Evolutionary conservation across 2,888 invertebrate species (phyloP), one percentile per base, ranked within the genome.

Genomic region (Leptothorax acervorum): DNA sequence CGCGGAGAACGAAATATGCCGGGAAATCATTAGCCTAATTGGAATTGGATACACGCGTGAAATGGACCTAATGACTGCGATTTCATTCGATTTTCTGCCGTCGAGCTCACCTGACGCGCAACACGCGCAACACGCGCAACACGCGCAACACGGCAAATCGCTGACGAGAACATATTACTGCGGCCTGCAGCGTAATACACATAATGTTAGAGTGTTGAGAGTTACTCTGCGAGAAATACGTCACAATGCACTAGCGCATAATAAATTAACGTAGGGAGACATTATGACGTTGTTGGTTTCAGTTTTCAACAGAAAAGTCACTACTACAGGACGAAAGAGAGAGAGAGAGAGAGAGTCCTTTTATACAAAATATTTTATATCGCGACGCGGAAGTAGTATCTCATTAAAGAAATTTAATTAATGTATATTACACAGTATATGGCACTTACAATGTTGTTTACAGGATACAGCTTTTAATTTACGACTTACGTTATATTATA

Each of bases 11-110:
- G 70, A 70, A 60, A 70, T 65, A 75, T 70, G 70, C 74, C 45
- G 51, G 39, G 42, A 86, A 86, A 87, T 89, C 89, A 87, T 89
- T 87, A 89, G 85, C 83, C 83, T 88, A 84, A 89, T 89, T 89
- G 89, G 78, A 85, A 89, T 81, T 76, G 89, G 63, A 86, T 83
- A 76, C 78, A 48, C 55, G 60, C 55, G 73, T 84, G 76, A 88
- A 87, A 83, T 82, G 89, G 75, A 82, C 63, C 83, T 87, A 85
- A 87, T 85, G 85, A 87, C 60, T 12, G 71, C 57, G 73, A 81
- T 60, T 81, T 81, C 48, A 81, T 81, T 81, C 35, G 74, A 81
- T 74, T 81, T 62, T 60, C 79, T 28, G 60, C 35, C 48, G 39
- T 6, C 48, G 35, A 23, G 23, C 55, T 23, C 76, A 18, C 39